These are phyloP conservation scores for Protobothrops mucrosquamatus DNA, from an alignment of 2,113 vertebrate species.

Conservation along the genomic window DNA sequence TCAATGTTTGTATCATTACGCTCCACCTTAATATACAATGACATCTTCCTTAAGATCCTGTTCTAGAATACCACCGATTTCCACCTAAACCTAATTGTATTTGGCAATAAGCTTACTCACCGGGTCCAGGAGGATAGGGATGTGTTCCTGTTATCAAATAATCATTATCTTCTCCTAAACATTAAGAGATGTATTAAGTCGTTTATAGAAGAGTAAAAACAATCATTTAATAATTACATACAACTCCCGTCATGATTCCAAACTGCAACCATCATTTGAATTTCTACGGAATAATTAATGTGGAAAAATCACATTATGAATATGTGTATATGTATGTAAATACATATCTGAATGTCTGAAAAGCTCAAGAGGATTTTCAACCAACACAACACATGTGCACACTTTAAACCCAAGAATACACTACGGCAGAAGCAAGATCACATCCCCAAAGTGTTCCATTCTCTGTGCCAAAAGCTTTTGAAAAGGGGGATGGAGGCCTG, in stretches of 20 bases:
- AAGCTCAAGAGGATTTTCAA: background rate
- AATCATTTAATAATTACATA: background rate
- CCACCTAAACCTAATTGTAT: background rate
- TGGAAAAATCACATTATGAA: background rate
- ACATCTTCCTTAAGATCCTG: background rate
- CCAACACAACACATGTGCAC: too few species aligned
- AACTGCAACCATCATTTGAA: background rate
- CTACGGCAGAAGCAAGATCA: too few species aligned
- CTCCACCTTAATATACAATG: background rate
- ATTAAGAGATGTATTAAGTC: background rate
- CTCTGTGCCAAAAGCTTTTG: too few species aligned
- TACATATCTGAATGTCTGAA: background rate
- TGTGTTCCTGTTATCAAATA: constrained; percentile 96
- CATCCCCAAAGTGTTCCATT: too few species aligned
- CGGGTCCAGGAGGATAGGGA: constrained; percentile 92
- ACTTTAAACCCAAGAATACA: too few species aligned
- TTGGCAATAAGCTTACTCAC: constrained; percentile 62
- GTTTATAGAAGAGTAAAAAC: background rate
- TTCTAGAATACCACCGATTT: background rate
- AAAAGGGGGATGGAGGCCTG: too few species aligned
- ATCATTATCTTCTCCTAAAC: constrained; percentile 83
- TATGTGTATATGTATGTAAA: background rate
- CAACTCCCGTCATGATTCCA: background rate
- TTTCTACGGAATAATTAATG: background rate
- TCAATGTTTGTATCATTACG: background rate